Evolutionary conservation across 2,797 vertebrate species (phyloP).

Genomic region (Lagodon rhomboides): DNA sequence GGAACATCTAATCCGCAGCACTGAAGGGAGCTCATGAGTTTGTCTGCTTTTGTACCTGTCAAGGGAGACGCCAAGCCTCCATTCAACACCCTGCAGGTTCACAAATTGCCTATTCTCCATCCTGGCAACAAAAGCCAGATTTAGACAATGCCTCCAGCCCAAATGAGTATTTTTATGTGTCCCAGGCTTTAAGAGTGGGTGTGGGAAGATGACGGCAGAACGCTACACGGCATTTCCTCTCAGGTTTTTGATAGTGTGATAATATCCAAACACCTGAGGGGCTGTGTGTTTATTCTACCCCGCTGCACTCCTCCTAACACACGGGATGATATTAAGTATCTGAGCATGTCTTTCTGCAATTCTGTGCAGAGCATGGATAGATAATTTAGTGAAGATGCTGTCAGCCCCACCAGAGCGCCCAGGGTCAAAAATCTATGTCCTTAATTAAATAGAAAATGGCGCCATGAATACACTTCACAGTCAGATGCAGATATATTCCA

Average conservation of each 20-base stretch:
- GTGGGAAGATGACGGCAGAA: slow-evolving; percentile 46
- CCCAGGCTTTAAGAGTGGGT: slow-evolving; percentile 43
- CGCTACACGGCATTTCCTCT: slow-evolving; percentile 34
- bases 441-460: slow-evolving; percentile 50
- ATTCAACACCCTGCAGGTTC: slow-evolving; percentile 45
- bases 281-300: slow-evolving; percentile 46
- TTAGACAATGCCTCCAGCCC: slow-evolving; percentile 51
- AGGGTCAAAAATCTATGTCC: slow-evolving; percentile 31
- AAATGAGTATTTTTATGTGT: slow-evolving; percentile 58
- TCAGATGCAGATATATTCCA: slow-evolving; percentile 3
- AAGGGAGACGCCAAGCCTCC: slow-evolving; percentile 17
- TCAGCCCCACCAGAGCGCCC: slow-evolving; percentile 20
- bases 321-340: slow-evolving; percentile 52
- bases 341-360: slow-evolving; percentile 29
- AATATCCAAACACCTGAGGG: slow-evolving; percentile 61
- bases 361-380: slow-evolving; percentile 27
- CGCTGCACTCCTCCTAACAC: slow-evolving; percentile 35
- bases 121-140: slow-evolving; percentile 43
- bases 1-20: slow-evolving; percentile 40
- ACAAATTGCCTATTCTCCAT: slow-evolving; percentile 52
- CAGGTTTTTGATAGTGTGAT: slow-evolving; percentile 31
- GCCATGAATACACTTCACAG: neutral
- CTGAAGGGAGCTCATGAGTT: slow-evolving; percentile 17
- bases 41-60: slow-evolving; percentile 18
- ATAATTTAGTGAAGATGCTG: slow-evolving; percentile 34